These are phyloP conservation scores for Eupristina koningsbergeri DNA, from an alignment of 1,140 invertebrate genomes.

Conservation along the genomic window DNA sequence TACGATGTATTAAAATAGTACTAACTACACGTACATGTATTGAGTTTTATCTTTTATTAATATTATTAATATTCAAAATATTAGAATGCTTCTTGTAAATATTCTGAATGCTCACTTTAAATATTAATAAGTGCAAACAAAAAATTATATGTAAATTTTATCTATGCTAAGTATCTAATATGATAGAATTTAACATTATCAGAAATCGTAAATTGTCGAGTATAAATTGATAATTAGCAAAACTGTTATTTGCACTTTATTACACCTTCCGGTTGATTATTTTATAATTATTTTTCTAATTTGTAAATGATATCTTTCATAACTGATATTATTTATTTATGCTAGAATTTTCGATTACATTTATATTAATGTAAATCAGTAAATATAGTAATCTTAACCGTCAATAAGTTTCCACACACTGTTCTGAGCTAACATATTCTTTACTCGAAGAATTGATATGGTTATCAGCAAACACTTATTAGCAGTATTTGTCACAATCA, in stretches of 20 bases:
- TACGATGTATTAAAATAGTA: too few relatives aligned
- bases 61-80: not conserved
- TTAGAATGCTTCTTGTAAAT: too few relatives aligned
- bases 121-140: too few relatives aligned
- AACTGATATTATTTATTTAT: too few relatives aligned
- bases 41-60: not conserved
- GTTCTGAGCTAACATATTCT: not conserved
- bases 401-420: not conserved
- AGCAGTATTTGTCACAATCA: not conserved
- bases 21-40: too few relatives aligned
- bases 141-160: too few relatives aligned
- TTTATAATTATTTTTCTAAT: not conserved
- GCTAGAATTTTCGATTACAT: not conserved
- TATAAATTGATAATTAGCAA: too few relatives aligned
- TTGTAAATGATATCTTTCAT: not conserved
- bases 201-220: too few relatives aligned
- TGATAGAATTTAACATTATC: too few relatives aligned
- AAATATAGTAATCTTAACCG: not conserved
- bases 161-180: too few relatives aligned
- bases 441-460: not conserved
- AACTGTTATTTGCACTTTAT: not conserved
- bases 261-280: not conserved
- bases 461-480: not conserved
- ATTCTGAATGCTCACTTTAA: too few relatives aligned
- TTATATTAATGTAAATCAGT: not conserved